Conservation (phyloP, 2,888 invertebrate species). For the Mamestra brassicae region DNA sequence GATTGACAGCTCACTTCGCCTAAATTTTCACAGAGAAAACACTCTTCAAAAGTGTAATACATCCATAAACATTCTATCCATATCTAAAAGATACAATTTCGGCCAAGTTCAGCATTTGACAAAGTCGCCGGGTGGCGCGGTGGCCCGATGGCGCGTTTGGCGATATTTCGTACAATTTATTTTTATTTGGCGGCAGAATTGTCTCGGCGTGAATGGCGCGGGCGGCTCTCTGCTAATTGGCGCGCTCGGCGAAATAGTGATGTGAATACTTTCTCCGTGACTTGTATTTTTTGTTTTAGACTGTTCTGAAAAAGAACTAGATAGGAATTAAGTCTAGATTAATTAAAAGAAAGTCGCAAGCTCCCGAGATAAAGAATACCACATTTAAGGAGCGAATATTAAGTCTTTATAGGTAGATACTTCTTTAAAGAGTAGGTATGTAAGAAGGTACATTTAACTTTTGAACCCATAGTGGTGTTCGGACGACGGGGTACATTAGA, state of each 20-base stretch:
- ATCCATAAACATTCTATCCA: constrained; percentile 20
- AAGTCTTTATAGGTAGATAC: too few species aligned
- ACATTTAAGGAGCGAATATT: too few species aligned
- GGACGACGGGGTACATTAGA: too few species aligned
- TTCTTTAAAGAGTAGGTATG: too few species aligned
- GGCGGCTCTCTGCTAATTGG: constrained; percentile 73
- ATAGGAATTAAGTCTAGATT: background rate
- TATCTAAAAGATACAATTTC: constrained; percentile 39
- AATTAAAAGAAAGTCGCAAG: too few species aligned
- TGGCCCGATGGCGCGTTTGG: constrained; percentile 52
- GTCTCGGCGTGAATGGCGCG: constrained; percentile 69
- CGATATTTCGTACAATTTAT: constrained; percentile 77
- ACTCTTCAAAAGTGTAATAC: constrained; percentile 1
- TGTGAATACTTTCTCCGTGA: constrained; percentile 48
- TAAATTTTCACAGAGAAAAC: background rate
- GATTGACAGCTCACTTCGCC: background rate
- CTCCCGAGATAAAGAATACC: too few species aligned
- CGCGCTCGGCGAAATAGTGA: constrained; percentile 65
- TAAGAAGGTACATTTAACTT: too few species aligned
- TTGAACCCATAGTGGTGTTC: too few species aligned
- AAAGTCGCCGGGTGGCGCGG: constrained; percentile 52
- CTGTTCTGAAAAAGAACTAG: background rate
- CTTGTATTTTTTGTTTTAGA: background rate
- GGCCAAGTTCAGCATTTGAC: constrained; percentile 53
- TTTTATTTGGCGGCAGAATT: constrained; percentile 75